Base-by-base conservation (phyloP, 2,797 vertebrate genomes). In the Pangasius larnaudii region DNA sequence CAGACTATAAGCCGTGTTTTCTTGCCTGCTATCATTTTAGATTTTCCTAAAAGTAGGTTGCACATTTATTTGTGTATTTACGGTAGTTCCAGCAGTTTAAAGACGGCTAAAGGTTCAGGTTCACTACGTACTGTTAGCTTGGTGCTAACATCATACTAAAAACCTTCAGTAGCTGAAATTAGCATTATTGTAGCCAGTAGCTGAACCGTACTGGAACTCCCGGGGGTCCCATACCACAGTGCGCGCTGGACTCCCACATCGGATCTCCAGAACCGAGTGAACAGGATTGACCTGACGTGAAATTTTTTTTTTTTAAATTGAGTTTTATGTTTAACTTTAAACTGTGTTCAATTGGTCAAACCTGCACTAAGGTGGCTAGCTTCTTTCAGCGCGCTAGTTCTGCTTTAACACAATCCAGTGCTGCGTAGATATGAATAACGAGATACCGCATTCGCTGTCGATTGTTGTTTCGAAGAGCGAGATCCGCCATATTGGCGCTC, bases 81-180 rank as follows among this genome's bases (percentile, higher is more conserved):
- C 0, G 33, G 19, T 58, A 59, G 14, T 46, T 82, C 78, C 59
- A 63, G 59, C 24, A 49, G 56, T 14, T 81, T 27, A 22, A 39
- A 10, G 33, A 59, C 16, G 36, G 14, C 18, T 58, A 22, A 59
- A 80, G 78, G 24, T 42, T 63, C 36, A 46, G 59, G 14, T 49
- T 82, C 24, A 82, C 39, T 46, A 65, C 80, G 36, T 42, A 8
- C 36, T 63, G 36, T 81, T 61, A 63, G 79, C 79, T 63, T 61
- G 22, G 36, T 61, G 36, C 79, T 81, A 61, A 61, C 33, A 61
- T 80, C 19, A 46, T 9, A 42, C 58, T 59, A 39, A 39, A 79
- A 24, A 59, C 53, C 78, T 80, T 58, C 53, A 59, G 78, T 80
- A 63, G 59, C 59, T 4, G 11, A 65, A 46, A 63, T 81, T 30